Conservation (phyloP, 2,113 vertebrate genomes). For the Porphyrio hochstetteri region DNA sequence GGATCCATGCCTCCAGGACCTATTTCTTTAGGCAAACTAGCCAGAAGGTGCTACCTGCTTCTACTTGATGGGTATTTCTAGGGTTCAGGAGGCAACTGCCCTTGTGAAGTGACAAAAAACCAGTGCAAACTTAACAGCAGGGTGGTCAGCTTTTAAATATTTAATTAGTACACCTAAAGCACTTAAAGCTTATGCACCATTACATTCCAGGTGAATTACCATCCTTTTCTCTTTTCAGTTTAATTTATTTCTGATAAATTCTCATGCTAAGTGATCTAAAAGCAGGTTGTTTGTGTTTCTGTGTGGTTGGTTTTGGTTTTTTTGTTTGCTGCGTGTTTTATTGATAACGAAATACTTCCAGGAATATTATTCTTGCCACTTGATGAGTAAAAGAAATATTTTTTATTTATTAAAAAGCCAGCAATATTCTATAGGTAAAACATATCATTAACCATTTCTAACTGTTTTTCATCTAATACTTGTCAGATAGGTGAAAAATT, state of each 20-base stretch:
- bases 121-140: neutral
- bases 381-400: neutral
- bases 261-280: neutral
- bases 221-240: neutral
- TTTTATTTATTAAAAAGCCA: neutral
- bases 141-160: neutral
- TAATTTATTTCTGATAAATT: neutral
- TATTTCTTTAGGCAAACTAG: neutral
- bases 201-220: neutral
- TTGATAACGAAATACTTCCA: neutral
- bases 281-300: fast-evolving
- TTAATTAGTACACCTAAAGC: neutral
- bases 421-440: neutral
- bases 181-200: neutral
- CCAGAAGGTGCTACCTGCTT: neutral
- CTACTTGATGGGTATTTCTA: neutral
- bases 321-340: neutral
- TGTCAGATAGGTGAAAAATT: neutral
- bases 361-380: neutral
- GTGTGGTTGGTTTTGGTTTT: fast-evolving
- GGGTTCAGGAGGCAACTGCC: neutral
- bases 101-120: neutral
- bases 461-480: neutral
- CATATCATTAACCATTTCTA: neutral
- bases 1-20: neutral